phyloP scores from a whole-genome alignment of 2,113 vertebrate species.

The Polypterus bichir region DNA sequence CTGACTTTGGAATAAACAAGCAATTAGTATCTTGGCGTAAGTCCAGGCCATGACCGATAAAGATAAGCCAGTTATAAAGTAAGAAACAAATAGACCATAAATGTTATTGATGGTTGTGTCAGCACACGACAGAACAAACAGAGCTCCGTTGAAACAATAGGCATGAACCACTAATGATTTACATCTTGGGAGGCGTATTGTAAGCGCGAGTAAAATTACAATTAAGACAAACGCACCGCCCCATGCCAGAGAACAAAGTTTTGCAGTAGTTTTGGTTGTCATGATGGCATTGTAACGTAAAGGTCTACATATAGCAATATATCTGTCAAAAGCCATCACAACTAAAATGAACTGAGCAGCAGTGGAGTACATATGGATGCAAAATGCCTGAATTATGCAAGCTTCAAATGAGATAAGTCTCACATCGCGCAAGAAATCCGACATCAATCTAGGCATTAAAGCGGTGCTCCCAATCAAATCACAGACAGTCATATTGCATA shows the following conservation, averaged over 20 bases:
- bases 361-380: slow-evolving; percentile 24
- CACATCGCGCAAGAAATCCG: slow-evolving; percentile 21
- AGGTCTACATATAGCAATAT: slow-evolving; percentile 42
- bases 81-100: slow-evolving; percentile 25
- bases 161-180: too few relatives aligned
- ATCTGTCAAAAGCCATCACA: slow-evolving; percentile 45
- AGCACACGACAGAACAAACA: slow-evolving; percentile 40
- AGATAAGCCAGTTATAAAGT: slow-evolving; percentile 17
- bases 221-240: slow-evolving; percentile 24
- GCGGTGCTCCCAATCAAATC: slow-evolving; percentile 31
- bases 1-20: slow-evolving; percentile 37
- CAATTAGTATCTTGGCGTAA: slow-evolving; percentile 41
- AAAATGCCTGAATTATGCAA: slow-evolving; percentile 36
- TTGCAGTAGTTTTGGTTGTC: slow-evolving; percentile 29
- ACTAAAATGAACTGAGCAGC: slow-evolving; percentile 32
- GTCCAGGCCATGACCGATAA: slow-evolving; percentile 32
- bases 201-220: slow-evolving; percentile 24
- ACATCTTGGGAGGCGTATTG: too few relatives aligned
- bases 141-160: slow-evolving; percentile 41
- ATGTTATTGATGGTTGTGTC: slow-evolving; percentile 41
- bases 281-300: slow-evolving; percentile 34
- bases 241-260: slow-evolving; percentile 34
- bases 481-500: slow-evolving; percentile 33
- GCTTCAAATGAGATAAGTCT: slow-evolving; percentile 29
- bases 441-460: slow-evolving; percentile 26